These are phyloP conservation scores for Acleris emargana DNA, from an alignment of 2,888 invertebrate species.

Conservation along the genomic window DNA sequence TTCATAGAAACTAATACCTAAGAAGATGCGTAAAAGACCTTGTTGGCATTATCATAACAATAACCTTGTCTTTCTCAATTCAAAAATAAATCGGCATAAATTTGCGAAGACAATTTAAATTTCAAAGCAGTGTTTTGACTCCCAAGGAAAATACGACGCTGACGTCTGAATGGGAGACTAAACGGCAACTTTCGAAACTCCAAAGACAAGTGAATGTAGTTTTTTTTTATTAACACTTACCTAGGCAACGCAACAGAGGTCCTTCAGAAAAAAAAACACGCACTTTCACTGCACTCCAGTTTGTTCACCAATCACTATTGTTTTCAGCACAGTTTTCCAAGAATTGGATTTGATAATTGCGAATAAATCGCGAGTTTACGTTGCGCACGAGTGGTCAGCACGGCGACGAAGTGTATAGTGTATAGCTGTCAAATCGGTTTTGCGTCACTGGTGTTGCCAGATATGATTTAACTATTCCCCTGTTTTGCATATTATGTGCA, in stretches of 20 bases:
- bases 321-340: conserved; percentile 6
- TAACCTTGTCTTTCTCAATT: conserved; percentile 2
- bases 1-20: not conserved
- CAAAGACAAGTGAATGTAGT: conserved; percentile 18
- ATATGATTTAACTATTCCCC: not conserved
- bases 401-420: conserved; percentile 12
- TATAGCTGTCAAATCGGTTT: conserved; percentile 13
- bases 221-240: conserved; percentile 15
- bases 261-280: conserved; percentile 1
- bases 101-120: not conserved
- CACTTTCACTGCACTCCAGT: conserved; percentile 35
- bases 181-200: conserved; percentile 31
- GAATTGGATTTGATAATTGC: conserved; percentile 15
- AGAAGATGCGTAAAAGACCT: not conserved
- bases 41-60: conserved; percentile 24
- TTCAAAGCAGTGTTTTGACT: conserved; percentile 11
- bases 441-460: conserved; percentile 31
- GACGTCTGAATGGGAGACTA: conserved; percentile 3
- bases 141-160: not conserved
- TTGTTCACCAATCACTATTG: conserved; percentile 18
- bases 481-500: not conserved
- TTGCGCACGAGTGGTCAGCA: conserved; percentile 25
- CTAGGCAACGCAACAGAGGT: conserved; percentile 8
- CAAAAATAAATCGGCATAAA: not conserved
- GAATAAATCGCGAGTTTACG: conserved; percentile 7